Conservation (phyloP, 2,113 vertebrate species). For the Candoia aspera region DNA sequence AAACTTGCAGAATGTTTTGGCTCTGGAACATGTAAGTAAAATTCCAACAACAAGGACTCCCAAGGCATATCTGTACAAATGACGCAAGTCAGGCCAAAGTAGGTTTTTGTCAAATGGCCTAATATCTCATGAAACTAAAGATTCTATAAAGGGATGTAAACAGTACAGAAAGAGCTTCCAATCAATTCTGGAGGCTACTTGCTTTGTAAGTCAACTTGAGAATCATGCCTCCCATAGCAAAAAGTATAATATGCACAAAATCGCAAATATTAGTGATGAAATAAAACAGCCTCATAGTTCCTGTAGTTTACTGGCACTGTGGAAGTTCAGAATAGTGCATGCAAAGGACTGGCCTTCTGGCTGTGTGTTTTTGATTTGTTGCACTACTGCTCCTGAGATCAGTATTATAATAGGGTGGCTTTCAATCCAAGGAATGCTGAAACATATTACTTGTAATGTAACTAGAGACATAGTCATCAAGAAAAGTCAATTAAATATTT, state of each 20-base stretch:
- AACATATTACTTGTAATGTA: background rate
- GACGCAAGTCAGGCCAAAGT: slow-evolving; percentile 68
- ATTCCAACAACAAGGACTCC: slow-evolving; percentile 58
- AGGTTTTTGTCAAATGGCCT: slow-evolving; percentile 75
- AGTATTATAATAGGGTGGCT: background rate
- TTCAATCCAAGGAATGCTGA: background rate
- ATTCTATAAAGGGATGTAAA: slow-evolving; percentile 48
- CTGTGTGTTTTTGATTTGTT: background rate
- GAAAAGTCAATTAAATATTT: background rate
- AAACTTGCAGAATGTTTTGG: slow-evolving; percentile 63
- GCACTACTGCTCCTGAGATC: background rate
- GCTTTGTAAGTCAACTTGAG: slow-evolving; percentile 38
- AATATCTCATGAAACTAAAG: slow-evolving; percentile 72
- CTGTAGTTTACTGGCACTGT: background rate
- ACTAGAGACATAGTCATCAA: background rate
- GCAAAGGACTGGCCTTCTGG: background rate
- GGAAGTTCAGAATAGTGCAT: background rate
- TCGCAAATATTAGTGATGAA: background rate
- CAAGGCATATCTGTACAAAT: slow-evolving; percentile 62
- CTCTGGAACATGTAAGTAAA: slow-evolving; percentile 66
- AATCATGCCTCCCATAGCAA: slow-evolving; percentile 28
- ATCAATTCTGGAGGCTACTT: background rate
- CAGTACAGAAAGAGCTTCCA: background rate
- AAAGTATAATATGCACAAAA: background rate
- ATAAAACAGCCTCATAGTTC: background rate